Base-by-base conservation (phyloP, 2,888 invertebrate species). In the Drosophila percnosoma region DNA sequence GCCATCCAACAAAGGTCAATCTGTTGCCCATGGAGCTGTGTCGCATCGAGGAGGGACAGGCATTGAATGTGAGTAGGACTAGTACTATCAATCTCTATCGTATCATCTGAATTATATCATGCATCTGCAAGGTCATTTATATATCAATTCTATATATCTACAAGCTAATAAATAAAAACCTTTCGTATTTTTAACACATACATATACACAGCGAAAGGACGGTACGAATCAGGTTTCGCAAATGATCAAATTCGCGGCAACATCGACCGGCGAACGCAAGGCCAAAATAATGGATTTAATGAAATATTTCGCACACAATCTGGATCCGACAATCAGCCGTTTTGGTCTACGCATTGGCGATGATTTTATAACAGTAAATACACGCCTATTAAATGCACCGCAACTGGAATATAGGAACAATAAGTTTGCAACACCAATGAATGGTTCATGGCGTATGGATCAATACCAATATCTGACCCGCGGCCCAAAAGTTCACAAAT, bases 211-310 rank as follows among this genome's bases (percentile, higher is more conserved):
- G 92, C 83, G 89, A 31, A 98, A 98, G 92, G 94, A 99, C 90
- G 96, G 96, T 8, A 97, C 98, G 36, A 94, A 92, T 36, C 99
- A 99, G 93, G 97, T 98, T 0, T 94, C 96, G 0, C 95, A 94
- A 0, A 98, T 99, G 98, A 98, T 99, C 61, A 95, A 94, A 91
- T 94, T 95, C 48, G 97, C 99, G 0, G 99, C 99, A 0, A 96
- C 97, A 0, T 94, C 95, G 0, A 97, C 99, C 0, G 94, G 95
- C 11, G 94, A 94, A 15, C 94, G 99, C 29, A 97, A 97, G 91
- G 76, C 92, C 0, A 98, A 98, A 92, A 99, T 99, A 63, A 94
- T 96, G 91, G 94, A 95, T 58, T 68, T 92, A 38, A 63, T 93
- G 0, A 4, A 42, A 2, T 74, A 75, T 60, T 92, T 92, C 49